phyloP scores from a whole-genome alignment of 2,797 vertebrate species.

The Rhinophrynus dorsalis region DNA sequence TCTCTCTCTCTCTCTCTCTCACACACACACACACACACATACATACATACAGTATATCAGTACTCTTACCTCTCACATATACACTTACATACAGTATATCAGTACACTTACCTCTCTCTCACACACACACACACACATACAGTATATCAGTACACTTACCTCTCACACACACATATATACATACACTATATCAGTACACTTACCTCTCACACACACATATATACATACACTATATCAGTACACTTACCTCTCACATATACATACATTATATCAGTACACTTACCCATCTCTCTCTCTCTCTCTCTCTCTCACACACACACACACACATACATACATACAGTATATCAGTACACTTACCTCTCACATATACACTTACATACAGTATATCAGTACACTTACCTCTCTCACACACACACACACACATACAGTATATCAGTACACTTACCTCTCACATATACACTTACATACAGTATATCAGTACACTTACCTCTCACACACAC shows the following conservation, averaged over 20 bases:
- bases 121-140: conserved; percentile 5
- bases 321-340: too few relatives aligned
- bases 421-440: background rate
- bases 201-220: too few relatives aligned
- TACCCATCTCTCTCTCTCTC: background rate
- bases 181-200: too few relatives aligned
- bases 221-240: background rate
- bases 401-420: background rate
- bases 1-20: too few relatives aligned
- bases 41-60: too few relatives aligned
- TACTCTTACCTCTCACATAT: too few relatives aligned
- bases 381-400: background rate
- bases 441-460: background rate
- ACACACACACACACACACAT: background rate
- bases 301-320: background rate
- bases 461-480: background rate
- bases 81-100: background rate
- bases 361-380: too few relatives aligned
- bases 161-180: too few relatives aligned
- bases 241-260: background rate
- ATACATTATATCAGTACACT: too few relatives aligned
- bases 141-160: too few relatives aligned
- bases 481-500: background rate
- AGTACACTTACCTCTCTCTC: background rate
- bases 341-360: too few relatives aligned